These are phyloP conservation scores for Labrus mixtus DNA, from an alignment of 2,113 vertebrate genomes.

Conservation along the genomic window DNA sequence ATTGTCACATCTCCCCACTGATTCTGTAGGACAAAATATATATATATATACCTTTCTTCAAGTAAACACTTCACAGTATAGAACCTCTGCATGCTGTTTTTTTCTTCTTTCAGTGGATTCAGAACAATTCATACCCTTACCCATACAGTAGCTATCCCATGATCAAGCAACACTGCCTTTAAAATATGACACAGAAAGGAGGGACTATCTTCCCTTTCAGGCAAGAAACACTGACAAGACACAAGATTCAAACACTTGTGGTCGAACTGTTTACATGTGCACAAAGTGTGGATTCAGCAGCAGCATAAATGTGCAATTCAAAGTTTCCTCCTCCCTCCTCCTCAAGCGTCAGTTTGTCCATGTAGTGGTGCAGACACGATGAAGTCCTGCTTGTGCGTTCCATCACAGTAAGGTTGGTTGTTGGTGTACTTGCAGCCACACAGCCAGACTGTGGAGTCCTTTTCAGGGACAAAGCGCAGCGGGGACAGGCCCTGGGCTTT, in stretches of 20 bases:
- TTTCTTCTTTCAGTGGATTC: no score
- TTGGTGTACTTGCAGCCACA: constrained; percentile 89
- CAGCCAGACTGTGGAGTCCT: constrained; percentile 73
- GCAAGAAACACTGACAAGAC: background rate
- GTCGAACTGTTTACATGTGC: background rate
- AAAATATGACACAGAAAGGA: background rate
- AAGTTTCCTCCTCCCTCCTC: background rate
- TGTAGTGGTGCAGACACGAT: constrained; percentile 57
- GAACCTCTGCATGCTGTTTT: no score
- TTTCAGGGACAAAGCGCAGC: constrained; percentile 81
- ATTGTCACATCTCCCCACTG: background rate
- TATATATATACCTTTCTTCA: background rate
- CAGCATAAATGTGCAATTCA: background rate
- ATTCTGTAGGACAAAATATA: background rate
- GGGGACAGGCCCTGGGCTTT: constrained; percentile 75
- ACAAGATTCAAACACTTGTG: background rate
- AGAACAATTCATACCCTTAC: no score
- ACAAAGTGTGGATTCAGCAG: background rate
- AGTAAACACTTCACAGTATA: background rate
- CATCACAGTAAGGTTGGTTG: constrained; percentile 87
- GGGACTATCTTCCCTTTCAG: background rate
- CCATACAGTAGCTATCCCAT: no score
- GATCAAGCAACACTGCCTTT: background rate
- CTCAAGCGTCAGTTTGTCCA: constrained; percentile 19
- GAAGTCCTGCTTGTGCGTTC: constrained; percentile 83